These are phyloP conservation scores for Leptinotarsa peninsularis DNA, from an alignment of 2,888 invertebrate species.

Conservation along the genomic window DNA sequence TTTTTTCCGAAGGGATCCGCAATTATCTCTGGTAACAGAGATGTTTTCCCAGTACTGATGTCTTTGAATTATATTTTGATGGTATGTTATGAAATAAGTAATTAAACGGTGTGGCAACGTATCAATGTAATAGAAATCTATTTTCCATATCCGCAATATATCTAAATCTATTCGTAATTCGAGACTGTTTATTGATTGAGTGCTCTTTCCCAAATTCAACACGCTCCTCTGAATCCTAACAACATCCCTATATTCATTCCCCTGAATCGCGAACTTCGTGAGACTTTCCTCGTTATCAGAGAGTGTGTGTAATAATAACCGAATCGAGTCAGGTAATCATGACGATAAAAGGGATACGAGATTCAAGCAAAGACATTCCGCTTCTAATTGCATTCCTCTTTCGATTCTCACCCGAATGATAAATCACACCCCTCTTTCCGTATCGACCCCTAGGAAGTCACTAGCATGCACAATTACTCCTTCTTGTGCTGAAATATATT, in stretches of 20 bases:
- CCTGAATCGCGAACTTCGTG: not conserved
- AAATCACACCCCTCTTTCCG: conserved; percentile 57
- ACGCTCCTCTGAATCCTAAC: not conserved
- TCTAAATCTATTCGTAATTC: not conserved
- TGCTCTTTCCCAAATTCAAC: not conserved
- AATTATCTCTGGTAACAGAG: too few species aligned
- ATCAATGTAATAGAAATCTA: too few species aligned
- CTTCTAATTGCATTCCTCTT: conserved; percentile 62
- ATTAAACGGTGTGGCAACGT: too few species aligned
- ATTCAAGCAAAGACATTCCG: conserved; percentile 62
- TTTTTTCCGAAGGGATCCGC: too few species aligned
- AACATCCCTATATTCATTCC: not conserved
- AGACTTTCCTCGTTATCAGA: not conserved
- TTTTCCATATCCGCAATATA: not conserved
- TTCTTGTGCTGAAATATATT: conserved; percentile 48
- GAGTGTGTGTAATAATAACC: conserved; percentile 35
- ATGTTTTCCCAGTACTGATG: too few species aligned
- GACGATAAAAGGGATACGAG: conserved; percentile 50
- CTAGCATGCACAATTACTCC: conserved; percentile 57
- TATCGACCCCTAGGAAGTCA: conserved; percentile 52
- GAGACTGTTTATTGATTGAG: not conserved
- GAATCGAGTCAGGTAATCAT: conserved; percentile 54
- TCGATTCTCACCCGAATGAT: conserved; percentile 59
- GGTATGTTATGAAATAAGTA: too few species aligned
- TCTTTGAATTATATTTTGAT: too few species aligned